These are phyloP conservation scores for Poeciliopsis gracilis DNA, from an alignment of 2,797 vertebrate species.

Conservation along the genomic window DNA sequence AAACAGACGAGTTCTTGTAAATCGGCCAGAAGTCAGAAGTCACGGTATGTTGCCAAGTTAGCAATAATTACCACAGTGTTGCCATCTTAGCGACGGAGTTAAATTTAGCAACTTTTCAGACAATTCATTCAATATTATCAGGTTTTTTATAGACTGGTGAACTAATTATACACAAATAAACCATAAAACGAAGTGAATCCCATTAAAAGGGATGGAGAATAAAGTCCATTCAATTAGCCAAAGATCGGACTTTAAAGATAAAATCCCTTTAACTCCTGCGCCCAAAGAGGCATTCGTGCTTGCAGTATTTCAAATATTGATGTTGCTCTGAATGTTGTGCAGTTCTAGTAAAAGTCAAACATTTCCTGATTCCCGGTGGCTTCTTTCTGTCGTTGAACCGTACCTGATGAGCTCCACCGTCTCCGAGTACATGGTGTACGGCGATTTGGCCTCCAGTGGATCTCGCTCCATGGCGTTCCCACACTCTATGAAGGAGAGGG, in stretches of 20 bases:
- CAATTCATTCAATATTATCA: neutral
- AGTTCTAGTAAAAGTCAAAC: neutral
- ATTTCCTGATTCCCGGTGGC: neutral
- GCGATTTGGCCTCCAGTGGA: conserved; percentile 96
- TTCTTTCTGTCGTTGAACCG: neutral
- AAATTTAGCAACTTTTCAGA: neutral
- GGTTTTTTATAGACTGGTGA: neutral
- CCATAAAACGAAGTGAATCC: neutral
- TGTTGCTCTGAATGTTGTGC: neutral
- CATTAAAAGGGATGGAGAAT: neutral
- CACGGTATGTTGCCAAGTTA: neutral
- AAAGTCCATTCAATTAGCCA: neutral
- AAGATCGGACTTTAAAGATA: neutral
- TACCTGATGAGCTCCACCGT: conserved; percentile 98
- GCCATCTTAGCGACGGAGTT: neutral
- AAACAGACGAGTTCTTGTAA: neutral
- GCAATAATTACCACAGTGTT: neutral
- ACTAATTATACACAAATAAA: neutral
- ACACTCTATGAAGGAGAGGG: conserved; percentile 97
- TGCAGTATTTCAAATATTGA: neutral
- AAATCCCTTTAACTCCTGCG: neutral
- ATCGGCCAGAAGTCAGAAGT: neutral
- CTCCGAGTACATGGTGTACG: conserved; percentile 98
- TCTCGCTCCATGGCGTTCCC: conserved; percentile 98
- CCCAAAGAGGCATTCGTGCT: neutral